A percentile compares a stretch with the other conserved stretches of the same genome.
phyloP scores from a whole-genome alignment of 2,797 vertebrate genomes.

The Chelon auratus region DNA sequence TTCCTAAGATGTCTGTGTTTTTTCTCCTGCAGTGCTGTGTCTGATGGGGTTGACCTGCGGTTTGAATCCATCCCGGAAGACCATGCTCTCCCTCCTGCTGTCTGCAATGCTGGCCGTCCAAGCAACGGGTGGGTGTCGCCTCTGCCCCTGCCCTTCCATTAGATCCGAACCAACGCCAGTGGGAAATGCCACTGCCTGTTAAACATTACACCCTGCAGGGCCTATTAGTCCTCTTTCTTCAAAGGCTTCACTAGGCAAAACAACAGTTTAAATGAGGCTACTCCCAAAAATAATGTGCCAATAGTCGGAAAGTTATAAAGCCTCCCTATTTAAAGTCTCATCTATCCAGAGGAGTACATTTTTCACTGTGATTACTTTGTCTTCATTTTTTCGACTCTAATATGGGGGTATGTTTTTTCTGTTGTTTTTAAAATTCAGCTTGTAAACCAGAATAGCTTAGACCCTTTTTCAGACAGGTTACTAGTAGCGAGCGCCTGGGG shows the following conservation, averaged over 20 bases:
- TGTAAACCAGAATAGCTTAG: conserved; percentile 61
- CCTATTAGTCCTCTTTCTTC: conserved; percentile 56
- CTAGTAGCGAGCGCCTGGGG: conserved; percentile 24
- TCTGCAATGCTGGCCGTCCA: conserved; percentile 72
- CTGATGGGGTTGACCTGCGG: conserved; percentile 64
- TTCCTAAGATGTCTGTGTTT: conserved; percentile 57
- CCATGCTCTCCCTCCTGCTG: conserved; percentile 81
- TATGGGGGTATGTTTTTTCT: conserved; percentile 20
- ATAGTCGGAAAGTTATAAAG: conserved; percentile 48
- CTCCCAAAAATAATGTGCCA: conserved; percentile 55
- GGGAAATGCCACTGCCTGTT: conserved; percentile 58
- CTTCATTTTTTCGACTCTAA: conserved; percentile 46
- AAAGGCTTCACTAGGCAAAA: conserved; percentile 56
- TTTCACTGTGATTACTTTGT: conserved; percentile 39
- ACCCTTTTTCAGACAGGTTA: conserved; percentile 56
- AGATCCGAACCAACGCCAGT: conserved; percentile 45
- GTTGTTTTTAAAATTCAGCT: conserved; percentile 51
- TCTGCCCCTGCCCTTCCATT: conserved; percentile 54
- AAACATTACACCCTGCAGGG: conserved; percentile 59
- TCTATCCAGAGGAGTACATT: conserved; percentile 35
- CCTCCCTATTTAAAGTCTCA: conserved; percentile 46
- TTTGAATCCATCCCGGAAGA: conserved; percentile 62
- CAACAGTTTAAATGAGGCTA: conserved; percentile 53
- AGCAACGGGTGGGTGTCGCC: conserved; percentile 78
- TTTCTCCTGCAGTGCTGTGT: conserved; percentile 53